A percentile compares a stretch with the other conserved stretches of the same genome.
phyloP scores from a whole-genome alignment of 1,140 invertebrate species.

The Drosophila watanabei region DNA sequence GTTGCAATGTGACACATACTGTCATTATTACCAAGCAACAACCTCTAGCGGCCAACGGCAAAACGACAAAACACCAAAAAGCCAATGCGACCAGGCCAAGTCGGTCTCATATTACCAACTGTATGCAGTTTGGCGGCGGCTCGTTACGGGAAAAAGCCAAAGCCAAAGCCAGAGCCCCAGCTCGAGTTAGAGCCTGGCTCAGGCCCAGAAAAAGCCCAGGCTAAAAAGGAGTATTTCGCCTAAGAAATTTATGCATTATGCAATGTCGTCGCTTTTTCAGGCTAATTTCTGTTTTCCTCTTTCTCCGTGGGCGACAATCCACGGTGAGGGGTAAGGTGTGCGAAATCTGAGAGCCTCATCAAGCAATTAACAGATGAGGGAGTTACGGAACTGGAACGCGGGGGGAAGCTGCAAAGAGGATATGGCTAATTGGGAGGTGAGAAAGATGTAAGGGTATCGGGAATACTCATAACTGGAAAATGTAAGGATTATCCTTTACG shows the following conservation, averaged over 20 bases:
- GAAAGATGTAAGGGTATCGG: not conserved
- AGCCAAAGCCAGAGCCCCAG: conserved; percentile 2
- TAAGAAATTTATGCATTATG: conserved; percentile 75
- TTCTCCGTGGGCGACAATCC: not conserved
- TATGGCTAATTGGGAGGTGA: not conserved
- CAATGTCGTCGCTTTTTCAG: conserved; percentile 58
- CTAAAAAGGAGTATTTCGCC: conserved; percentile 39
- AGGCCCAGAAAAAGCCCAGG: conserved; percentile 9
- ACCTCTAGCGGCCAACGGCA: conserved; percentile 66
- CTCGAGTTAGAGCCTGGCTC: conserved; percentile 7
- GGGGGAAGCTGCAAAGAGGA: not conserved
- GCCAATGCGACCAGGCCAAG: conserved; percentile 44
- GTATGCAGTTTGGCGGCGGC: conserved; percentile 67
- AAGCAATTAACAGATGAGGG: conserved; percentile 35
- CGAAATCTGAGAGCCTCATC: conserved; percentile 21
- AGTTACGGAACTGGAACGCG: conserved; percentile 7
- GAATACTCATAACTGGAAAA: too few relatives aligned
- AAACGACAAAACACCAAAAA: conserved; percentile 46
- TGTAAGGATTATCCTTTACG: not conserved
- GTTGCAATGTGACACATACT: conserved; percentile 84
- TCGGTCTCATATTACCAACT: conserved; percentile 71
- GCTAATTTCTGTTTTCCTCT: conserved; percentile 41
- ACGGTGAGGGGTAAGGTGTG: not conserved
- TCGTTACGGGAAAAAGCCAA: conserved; percentile 70
- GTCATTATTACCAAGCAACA: conserved; percentile 81